A percentile compares a stretch with the other conserved stretches of the same genome.
Conservation (phyloP, 2,888 invertebrate genomes). For the Lasioglossum morio region DNA sequence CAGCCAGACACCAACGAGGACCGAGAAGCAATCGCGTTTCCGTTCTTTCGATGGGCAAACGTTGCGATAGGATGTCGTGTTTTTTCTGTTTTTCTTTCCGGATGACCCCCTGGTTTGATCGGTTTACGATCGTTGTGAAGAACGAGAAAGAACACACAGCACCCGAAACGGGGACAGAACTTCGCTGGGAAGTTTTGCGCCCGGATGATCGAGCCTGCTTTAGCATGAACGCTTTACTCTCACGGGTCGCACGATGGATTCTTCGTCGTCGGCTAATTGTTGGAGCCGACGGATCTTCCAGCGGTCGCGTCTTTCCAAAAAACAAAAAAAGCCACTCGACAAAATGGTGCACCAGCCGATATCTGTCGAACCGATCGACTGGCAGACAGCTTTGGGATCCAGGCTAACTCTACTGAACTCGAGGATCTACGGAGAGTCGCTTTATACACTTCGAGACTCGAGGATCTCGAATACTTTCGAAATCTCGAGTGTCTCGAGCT, state of each 20-base stretch:
- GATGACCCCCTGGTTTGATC: conserved; percentile 30
- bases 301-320: conserved; percentile 18
- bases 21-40: neutral
- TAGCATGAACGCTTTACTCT: conserved; percentile 78
- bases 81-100: neutral
- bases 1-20: neutral
- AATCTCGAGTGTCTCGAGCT: neutral
- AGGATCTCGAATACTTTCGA: neutral
- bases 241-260: conserved; percentile 73
- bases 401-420: neutral
- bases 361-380: neutral
- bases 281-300: conserved; percentile 40
- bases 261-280: conserved; percentile 64
- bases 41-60: neutral
- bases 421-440: neutral
- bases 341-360: neutral
- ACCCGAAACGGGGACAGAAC: conserved; percentile 7
- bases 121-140: conserved; percentile 56
- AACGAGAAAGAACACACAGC: neutral
- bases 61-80: neutral
- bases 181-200: conserved; percentile 23
- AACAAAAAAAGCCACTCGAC: neutral
- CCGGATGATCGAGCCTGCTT: conserved; percentile 67
- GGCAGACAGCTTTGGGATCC: neutral
- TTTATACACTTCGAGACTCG: neutral